Conservation (phyloP, 2,888 invertebrate genomes). For the Eilema caniola region DNA sequence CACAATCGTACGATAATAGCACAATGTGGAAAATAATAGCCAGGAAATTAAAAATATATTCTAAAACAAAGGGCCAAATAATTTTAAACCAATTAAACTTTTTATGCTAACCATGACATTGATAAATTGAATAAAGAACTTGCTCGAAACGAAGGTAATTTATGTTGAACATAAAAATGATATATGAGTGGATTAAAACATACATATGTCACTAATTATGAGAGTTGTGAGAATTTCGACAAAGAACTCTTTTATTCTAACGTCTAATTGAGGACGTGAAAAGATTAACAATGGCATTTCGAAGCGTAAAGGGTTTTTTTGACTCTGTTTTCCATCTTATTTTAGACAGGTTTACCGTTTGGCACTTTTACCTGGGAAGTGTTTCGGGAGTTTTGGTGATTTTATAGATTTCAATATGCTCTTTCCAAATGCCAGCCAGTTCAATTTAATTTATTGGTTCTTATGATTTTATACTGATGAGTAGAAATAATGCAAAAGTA, state of each 20-base stretch:
- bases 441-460: too few relatives aligned
- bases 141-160: constrained; percentile 18
- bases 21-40: neutral
- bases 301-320: constrained; percentile 17
- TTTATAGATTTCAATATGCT: neutral
- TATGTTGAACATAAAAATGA: constrained; percentile 25
- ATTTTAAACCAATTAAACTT: constrained; percentile 20
- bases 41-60: constrained; percentile 5
- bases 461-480: too few relatives aligned
- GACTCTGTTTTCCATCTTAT: neutral
- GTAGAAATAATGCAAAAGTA: too few relatives aligned
- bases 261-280: constrained; percentile 46
- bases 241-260: constrained; percentile 29
- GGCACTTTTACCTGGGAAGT: neutral
- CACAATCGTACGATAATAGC: neutral
- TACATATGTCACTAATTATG: constrained; percentile 36
- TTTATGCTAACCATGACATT: constrained; percentile 25
- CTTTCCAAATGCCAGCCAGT: neutral
- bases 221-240: constrained; percentile 27
- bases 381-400: neutral
- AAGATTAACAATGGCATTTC: constrained; percentile 34
- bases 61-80: neutral
- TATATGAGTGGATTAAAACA: constrained; percentile 28
- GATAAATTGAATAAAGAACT: constrained; percentile 30
- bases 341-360: neutral